Percentiles rank a stretch among this genome's conserved stretches.
phyloP scores from a whole-genome alignment of 30 jellyfish, hydroid and myxozoan genomes.

The Sanderia malayensis region DNA sequence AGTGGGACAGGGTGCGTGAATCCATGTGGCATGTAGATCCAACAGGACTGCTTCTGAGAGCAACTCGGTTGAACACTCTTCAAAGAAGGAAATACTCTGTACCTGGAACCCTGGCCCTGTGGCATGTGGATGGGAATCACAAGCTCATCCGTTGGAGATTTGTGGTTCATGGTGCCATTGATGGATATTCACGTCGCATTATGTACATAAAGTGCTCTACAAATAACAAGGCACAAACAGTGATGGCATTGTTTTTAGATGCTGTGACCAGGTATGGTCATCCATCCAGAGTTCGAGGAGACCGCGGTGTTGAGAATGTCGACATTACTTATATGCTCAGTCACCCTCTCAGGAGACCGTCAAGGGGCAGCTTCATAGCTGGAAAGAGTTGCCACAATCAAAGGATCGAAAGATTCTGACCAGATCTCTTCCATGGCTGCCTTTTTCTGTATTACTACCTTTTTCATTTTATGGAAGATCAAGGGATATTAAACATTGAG shows the following conservation, averaged over 20 bases:
- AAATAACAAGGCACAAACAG: constrained; percentile 29
- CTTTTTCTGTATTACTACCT: constrained; percentile 28
- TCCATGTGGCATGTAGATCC: constrained; percentile 74
- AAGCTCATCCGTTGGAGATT: constrained; percentile 52
- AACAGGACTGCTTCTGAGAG: constrained; percentile 46
- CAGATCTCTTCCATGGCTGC: constrained; percentile 30
- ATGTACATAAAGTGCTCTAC: constrained; percentile 24
- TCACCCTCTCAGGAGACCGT: constrained; percentile 51
- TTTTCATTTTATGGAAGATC: constrained; percentile 33
- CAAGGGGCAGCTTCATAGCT: constrained; percentile 56
- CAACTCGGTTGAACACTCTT: constrained; percentile 33
- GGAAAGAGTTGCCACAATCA: constrained; percentile 58
- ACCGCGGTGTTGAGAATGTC: constrained; percentile 55
- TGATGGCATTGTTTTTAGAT: neutral
- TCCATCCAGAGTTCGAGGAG: constrained; percentile 17
- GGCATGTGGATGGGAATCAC: constrained; percentile 47
- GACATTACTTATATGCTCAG: constrained; percentile 45
- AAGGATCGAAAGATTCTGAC: constrained; percentile 46
- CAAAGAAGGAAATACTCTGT: constrained; percentile 41
- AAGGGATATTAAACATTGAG: constrained; percentile 6
- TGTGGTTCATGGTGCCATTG: constrained; percentile 55
- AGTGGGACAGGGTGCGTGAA: constrained; percentile 40
- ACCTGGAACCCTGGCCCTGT: constrained; percentile 44
- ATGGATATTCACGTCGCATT: constrained; percentile 31
- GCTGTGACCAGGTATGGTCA: constrained; percentile 19